Base-by-base conservation (phyloP, 2,888 invertebrate species). In the Argyresthia goedartella region DNA sequence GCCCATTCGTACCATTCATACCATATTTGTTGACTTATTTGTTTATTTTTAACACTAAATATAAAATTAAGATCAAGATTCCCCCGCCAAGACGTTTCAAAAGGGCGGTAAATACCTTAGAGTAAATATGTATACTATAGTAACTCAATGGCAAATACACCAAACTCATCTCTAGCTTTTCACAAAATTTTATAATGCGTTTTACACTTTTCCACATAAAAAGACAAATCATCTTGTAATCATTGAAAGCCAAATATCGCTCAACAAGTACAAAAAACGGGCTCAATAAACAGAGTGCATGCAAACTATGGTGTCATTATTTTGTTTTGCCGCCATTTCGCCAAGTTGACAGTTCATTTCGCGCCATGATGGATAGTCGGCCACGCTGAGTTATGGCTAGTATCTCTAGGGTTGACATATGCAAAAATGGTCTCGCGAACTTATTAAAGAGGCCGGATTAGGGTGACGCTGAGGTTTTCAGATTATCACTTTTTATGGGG, bases 401-500 rank as follows among this genome's bases (percentile, higher is more conserved):
- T 61, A 63, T 67, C 74, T 59, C 60, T 58, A 57, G 69, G 66
- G 77, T 81, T 81, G 85, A 81, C 85, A 81, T 81, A 86, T 86
- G 85, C 85, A 86, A 86, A 85, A 86, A 84, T 79, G 84, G 82
- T 82, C 78, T 82, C 69, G 76, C 67, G 67, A 79, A 79, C 73
- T 80, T 73, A 81, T 79, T 73, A 80, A 71, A 73, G 73, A 77
- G 79, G 77, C 78, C 70, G 70, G 69, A 75, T 77, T 74, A 72
- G 67, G 69, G 55, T 55, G 16, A 52, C 33, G 51, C 41, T 10
- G 41, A 25, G 25, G 25, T 25, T 25, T 25, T 6, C 25, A 25
- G 25, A 4, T 25, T 25, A 25, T 25, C 3, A 6, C 6, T 2
- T 4, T 25, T 25, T 25, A 25, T 2, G 25, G 25, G 25, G 25